Evolutionary conservation across 1,140 invertebrate genomes (phyloP).

Genomic region (Limonius californicus): DNA sequence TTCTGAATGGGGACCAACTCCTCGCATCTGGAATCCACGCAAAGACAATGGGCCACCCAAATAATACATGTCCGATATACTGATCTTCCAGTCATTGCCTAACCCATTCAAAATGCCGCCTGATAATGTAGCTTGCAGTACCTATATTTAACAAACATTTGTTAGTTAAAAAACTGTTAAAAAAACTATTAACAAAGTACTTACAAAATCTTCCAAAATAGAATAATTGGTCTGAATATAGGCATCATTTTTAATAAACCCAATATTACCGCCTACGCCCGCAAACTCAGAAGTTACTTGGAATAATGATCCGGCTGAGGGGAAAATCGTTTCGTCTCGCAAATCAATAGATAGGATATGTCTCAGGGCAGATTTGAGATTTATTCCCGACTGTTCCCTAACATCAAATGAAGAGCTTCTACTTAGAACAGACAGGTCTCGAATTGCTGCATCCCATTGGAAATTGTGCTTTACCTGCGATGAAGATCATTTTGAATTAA

Average conservation of each 20-base stretch:
- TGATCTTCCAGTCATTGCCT: slow-evolving; percentile 58
- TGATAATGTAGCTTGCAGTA: not conserved
- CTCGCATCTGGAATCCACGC: slow-evolving; percentile 77
- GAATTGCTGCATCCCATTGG: slow-evolving; percentile 77
- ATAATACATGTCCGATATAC: slow-evolving; percentile 77
- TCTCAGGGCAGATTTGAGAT: slow-evolving; percentile 78
- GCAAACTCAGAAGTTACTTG: slow-evolving; percentile 74
- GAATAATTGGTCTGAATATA: slow-evolving; percentile 72
- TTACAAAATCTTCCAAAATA: slow-evolving; percentile 63
- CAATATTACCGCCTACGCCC: slow-evolving; percentile 81
- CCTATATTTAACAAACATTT: no score
- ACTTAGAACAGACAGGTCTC: slow-evolving; percentile 65
- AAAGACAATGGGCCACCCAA: slow-evolving; percentile 81
- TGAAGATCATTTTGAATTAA: not conserved
- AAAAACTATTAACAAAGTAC: slow-evolving; percentile 35
- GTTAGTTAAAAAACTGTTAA: not conserved
- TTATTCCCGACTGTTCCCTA: slow-evolving; percentile 77
- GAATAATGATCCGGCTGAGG: slow-evolving; percentile 64
- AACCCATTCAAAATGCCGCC: slow-evolving; percentile 66
- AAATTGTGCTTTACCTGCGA: slow-evolving; percentile 59
- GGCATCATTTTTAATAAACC: slow-evolving; percentile 80
- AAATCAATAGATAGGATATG: slow-evolving; percentile 75
- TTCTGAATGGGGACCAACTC: slow-evolving; percentile 75
- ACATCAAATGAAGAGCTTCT: slow-evolving; percentile 69
- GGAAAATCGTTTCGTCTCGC: slow-evolving; percentile 75